Evolutionary conservation across 2,113 vertebrate species (phyloP), one percentile per base, ranked within the genome.

Genomic region (Corydoras sp.): DNA sequence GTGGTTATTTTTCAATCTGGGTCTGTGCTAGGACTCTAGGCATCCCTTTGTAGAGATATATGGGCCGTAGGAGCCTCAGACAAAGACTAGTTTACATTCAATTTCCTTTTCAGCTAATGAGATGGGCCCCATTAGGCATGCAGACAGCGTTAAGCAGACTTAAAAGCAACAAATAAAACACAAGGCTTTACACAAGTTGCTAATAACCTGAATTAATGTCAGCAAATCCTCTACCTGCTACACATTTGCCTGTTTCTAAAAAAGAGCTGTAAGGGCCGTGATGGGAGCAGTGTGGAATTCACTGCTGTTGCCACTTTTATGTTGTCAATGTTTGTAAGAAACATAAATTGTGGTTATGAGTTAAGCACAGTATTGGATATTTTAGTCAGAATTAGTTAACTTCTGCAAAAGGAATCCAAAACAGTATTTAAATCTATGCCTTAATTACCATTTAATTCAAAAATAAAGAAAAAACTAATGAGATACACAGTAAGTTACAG

Each of bases 51-150:
- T 60, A 10, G 48, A 72, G 62, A 76, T 66, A 58, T 18, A 75
- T 51, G 62, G 50, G 55, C 49, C 56, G 12, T 32, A n/a, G 31
- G 59, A 60, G 53, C 18, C 71, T 61, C 53, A 54, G 53, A 61
- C 64, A 58, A 74, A 78, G 63, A 72, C 68, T 5, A 2, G 67
- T 59, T 76, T 69, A 30, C 35, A 24, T 83, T 82, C 80, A 12
- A 79, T 82, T 78, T 81, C 79, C 76, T 79, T 62, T 58, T 53
- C 29, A 59, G 24, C 73, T 10, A 75, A 81, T 77, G 35, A 73
- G 68, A 80, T 81, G 58, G 4, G 32, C 59, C 62, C 73, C 78
- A 64, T 75, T 77, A 65, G 65, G 56, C 60, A 62, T 13, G 7
- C 49, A 77, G 67, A 18, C 55, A 62, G 70, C 31, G 71, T 62